A percentile compares a stretch with the other conserved stretches of the same genome.
Conservation (phyloP, 1,140 invertebrate genomes). For the Cotesia vestalis region DNA sequence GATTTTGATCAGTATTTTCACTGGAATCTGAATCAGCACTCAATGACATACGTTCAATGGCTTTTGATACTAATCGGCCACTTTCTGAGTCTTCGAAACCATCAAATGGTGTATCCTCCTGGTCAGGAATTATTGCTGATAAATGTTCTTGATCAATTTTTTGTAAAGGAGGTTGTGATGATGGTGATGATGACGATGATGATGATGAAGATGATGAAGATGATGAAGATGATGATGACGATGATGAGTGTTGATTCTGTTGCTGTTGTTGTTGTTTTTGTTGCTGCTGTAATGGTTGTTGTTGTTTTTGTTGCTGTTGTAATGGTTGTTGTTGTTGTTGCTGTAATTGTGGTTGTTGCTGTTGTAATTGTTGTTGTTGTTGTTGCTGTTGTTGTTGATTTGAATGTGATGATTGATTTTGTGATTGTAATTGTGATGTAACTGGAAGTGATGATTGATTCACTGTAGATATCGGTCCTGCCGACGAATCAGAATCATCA, state of each 20-base stretch:
- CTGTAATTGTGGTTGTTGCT: not conserved
- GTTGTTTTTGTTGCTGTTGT: no score
- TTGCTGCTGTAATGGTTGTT: no score
- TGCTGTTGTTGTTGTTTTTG: no score
- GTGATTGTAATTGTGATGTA: no score
- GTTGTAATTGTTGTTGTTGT: conserved; percentile 44
- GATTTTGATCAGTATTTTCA: conserved; percentile 58
- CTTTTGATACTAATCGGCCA: conserved; percentile 62
- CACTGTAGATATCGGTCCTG: conserved; percentile 37
- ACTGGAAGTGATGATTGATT: conserved; percentile 20
- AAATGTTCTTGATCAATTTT: conserved; percentile 76
- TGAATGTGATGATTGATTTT: conserved; percentile 24
- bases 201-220: no score
- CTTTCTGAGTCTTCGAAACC: conserved; percentile 69
- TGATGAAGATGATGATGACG: not conserved
- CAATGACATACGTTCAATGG: conserved; percentile 62
- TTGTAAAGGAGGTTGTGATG: conserved; percentile 61
- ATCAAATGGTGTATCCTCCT: conserved; percentile 71
- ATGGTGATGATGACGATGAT: not conserved
- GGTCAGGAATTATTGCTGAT: conserved; percentile 73
- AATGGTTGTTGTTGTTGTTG: no score
- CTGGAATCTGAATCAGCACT: conserved; percentile 62
- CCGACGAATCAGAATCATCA: conserved; percentile 58
- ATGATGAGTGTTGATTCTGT: not conserved
- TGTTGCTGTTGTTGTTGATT: conserved; percentile 41